phyloP scores from a whole-genome alignment of 2,888 invertebrate species.

The Candidula unifasciata region DNA sequence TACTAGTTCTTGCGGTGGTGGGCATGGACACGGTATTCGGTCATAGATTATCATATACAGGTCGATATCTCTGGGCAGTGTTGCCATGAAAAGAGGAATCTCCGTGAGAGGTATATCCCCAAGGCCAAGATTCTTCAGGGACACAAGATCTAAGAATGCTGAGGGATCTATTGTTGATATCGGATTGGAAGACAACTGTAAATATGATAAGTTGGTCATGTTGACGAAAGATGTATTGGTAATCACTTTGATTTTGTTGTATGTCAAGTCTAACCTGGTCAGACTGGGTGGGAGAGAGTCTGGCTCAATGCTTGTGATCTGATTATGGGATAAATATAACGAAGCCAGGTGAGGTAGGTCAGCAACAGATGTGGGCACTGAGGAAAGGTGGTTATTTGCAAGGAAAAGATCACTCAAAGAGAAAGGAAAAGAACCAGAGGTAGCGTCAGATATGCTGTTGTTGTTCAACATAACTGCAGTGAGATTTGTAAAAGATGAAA shows the following conservation, averaged over 20 bases:
- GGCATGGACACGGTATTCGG: too few species aligned
- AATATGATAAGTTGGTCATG: background rate
- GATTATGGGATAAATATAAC: background rate
- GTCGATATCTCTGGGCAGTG: too few species aligned
- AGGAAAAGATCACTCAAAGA: background rate
- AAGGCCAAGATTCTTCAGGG: background rate
- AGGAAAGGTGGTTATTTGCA: background rate
- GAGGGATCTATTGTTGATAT: background rate
- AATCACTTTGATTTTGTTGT: background rate
- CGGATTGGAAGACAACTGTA: background rate
- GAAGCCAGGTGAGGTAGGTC: background rate
- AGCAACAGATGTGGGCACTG: background rate
- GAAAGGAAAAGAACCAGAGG: background rate
- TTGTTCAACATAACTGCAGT: background rate
- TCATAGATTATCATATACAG: too few species aligned
- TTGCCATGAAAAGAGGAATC: background rate
- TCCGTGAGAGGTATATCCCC: background rate
- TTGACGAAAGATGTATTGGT: background rate
- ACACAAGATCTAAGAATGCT: background rate
- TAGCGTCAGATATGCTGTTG: background rate
- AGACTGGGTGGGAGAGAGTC: background rate
- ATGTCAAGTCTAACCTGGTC: background rate
- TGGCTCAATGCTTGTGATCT: background rate
- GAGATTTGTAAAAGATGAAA: background rate
- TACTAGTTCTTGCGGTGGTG: too few species aligned